Percentiles rank a stretch among this genome's conserved stretches.
phyloP scores from a whole-genome alignment of 2,113 vertebrate genomes.

The Peromyscus leucopus region DNA sequence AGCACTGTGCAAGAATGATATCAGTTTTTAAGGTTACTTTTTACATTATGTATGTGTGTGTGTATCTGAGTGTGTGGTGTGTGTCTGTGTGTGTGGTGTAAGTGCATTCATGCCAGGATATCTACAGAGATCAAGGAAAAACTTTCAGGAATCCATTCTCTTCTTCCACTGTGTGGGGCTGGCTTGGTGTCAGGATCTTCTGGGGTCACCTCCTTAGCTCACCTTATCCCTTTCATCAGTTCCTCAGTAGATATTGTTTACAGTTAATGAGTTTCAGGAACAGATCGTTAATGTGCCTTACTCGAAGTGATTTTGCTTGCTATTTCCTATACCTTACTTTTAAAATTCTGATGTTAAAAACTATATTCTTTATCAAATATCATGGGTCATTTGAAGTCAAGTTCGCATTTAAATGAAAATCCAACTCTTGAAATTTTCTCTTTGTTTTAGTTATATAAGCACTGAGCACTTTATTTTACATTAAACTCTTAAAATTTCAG shows the following conservation, averaged over 20 bases:
- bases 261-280: background rate
- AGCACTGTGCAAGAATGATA: background rate
- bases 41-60: too few relatives aligned
- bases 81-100: background rate
- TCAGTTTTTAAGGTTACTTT: background rate
- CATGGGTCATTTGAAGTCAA: background rate
- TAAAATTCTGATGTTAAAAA: constrained; percentile 9
- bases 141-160: background rate
- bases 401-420: constrained; percentile 4
- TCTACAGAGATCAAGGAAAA: background rate
- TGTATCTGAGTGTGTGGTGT: background rate
- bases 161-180: background rate
- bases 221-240: background rate
- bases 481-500: background rate
- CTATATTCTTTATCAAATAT: background rate
- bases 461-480: background rate
- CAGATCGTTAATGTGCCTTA: background rate
- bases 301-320: background rate
- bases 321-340: background rate
- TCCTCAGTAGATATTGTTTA: background rate
- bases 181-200: too few relatives aligned
- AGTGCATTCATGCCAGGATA: background rate
- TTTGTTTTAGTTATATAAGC: background rate
- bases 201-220: background rate
- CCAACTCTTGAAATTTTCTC: constrained; percentile 14